Conservation (phyloP, 2,113 vertebrate genomes). For the Gambusia affinis region DNA sequence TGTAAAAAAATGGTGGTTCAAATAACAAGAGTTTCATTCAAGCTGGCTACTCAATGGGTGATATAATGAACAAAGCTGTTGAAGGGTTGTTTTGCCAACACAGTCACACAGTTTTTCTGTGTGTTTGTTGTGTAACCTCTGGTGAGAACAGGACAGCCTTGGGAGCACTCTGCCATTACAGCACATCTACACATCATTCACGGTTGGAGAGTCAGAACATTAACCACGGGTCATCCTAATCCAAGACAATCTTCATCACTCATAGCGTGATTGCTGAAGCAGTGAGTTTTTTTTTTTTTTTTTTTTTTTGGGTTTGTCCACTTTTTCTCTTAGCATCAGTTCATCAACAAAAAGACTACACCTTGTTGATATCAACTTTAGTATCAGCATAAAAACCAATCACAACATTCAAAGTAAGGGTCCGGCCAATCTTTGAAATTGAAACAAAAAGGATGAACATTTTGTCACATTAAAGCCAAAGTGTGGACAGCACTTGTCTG, state of each 20-base stretch:
- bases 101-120: constrained; percentile 23
- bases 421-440: neutral
- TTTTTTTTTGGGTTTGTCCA: neutral
- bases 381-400: neutral
- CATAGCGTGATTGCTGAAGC: neutral
- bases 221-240: neutral
- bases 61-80: constrained; percentile 10
- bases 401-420: neutral
- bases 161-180: constrained; percentile 15
- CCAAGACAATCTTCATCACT: neutral
- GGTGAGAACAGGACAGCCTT: constrained; percentile 22
- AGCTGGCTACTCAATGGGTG: neutral
- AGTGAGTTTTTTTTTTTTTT: neutral
- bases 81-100: constrained; percentile 41
- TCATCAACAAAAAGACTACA: neutral
- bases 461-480: too few species aligned
- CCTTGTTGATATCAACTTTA: neutral
- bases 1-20: constrained; percentile 1
- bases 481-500: too few species aligned
- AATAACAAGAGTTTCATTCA: constrained; percentile 1
- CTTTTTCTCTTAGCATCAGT: neutral
- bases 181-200: constrained; percentile 23
- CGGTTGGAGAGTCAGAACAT: constrained; percentile 17
- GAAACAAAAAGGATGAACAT: too few species aligned
- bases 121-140: constrained; percentile 52